phyloP scores from a whole-genome alignment of 2,888 invertebrate genomes.

The Limnephilus lunatus region DNA sequence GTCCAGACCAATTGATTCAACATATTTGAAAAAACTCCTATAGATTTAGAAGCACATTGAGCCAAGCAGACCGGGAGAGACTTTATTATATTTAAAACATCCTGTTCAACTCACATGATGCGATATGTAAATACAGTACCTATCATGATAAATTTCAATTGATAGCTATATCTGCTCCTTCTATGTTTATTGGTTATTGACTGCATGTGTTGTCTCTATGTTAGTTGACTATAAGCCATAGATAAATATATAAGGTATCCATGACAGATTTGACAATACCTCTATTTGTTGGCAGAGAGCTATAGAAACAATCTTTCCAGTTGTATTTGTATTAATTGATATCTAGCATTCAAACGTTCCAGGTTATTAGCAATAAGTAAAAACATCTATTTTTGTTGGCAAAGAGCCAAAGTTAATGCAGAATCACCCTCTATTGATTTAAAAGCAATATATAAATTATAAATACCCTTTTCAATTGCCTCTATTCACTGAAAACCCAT shows the following conservation, averaged over 20 bases:
- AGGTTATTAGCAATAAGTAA: not conserved
- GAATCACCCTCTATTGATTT: not conserved
- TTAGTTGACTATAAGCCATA: not conserved
- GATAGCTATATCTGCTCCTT: not conserved
- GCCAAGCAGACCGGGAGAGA: not conserved
- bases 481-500: no score
- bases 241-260: not conserved
- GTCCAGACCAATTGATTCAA: not conserved
- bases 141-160: not conserved
- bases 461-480: no score
- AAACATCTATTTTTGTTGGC: not conserved
- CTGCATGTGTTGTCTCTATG: not conserved
- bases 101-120: not conserved
- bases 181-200: not conserved
- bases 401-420: not conserved
- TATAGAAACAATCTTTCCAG: not conserved
- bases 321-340: not conserved
- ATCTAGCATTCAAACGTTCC: not conserved
- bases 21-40: not conserved
- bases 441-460: no score
- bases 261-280: not conserved
- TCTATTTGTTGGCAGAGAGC: not conserved
- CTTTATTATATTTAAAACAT: not conserved
- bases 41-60: not conserved
- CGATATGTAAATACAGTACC: not conserved